phyloP scores from a whole-genome alignment of 2,888 invertebrate genomes.

The Eupithecia insigniata region DNA sequence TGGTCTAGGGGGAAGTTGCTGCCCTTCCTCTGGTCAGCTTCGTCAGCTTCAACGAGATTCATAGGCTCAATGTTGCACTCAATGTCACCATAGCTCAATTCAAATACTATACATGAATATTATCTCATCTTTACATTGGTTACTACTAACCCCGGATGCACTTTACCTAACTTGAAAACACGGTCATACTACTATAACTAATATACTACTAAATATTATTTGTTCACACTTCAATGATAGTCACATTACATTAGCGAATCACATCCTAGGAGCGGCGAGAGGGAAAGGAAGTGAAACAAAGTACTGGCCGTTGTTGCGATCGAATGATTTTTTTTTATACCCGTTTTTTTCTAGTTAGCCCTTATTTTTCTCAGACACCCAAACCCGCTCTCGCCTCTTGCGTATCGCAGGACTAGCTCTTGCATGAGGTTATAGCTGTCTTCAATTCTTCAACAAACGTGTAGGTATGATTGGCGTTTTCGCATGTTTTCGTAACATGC shows the following conservation, averaged over 20 bases:
- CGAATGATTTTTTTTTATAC: too few species aligned
- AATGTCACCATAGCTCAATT: too few species aligned
- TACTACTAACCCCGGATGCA: neutral
- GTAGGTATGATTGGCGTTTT: conserved; percentile 46
- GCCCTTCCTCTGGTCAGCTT: neutral
- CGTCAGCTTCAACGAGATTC: neutral
- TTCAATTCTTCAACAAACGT: conserved; percentile 8
- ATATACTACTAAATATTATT: too few species aligned
- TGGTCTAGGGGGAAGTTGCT: neutral
- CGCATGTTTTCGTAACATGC: conserved; percentile 47
- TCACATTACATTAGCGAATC: too few species aligned
- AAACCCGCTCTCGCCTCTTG: too few species aligned
- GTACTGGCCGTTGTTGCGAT: too few species aligned
- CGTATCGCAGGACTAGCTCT: neutral
- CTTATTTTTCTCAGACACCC: too few species aligned
- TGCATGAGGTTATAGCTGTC: conserved; percentile 3
- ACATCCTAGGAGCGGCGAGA: too few species aligned
- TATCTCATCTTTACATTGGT: neutral
- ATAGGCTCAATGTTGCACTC: neutral
- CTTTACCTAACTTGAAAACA: neutral
- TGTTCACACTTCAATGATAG: too few species aligned
- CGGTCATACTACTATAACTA: too few species aligned
- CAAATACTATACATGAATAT: neutral
- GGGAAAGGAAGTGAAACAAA: too few species aligned
- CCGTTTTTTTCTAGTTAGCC: too few species aligned